Evolutionary conservation across 2,888 invertebrate genomes (phyloP), one percentile per base, ranked within the genome.

Genomic region (Drosophila neonasuta): DNA sequence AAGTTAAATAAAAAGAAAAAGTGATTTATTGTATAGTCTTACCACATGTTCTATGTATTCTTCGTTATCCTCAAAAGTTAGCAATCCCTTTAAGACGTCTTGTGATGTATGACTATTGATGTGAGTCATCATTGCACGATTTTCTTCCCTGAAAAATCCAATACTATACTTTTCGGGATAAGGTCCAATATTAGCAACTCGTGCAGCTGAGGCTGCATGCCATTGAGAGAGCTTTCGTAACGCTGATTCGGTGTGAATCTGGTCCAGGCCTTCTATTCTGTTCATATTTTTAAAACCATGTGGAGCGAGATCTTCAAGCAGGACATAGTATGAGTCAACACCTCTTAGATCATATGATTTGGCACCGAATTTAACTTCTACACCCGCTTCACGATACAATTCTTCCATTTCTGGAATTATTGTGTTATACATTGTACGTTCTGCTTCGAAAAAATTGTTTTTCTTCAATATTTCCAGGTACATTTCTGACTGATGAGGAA

Each of bases 161-260:
- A 3, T 1, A 10, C 34, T 48, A 5, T 76, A 10, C 1, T 17
- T 11, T 3, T 59, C 56, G 6, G 74, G 74, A 54, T 78, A 88
- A 5, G 60, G 36, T 0, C 87, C 84, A 42, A 75, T 79, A 3
- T 62, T 65, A 24, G 72, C 83, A 5, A 69, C 64, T 1, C 80
- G 66, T 44, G 80, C 81, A 1, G 83, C 89, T 0, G 89, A 86
- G 1, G 81, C 88, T 1, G 89, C 89, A 79, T 90, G 89, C 66
- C 89, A 89, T 56, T 87, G 65, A 1, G 90, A 80, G 39, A 90
- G 15, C 34, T 85, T 90, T 15, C 65, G 54, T 2, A 90, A 68
- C 3, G 80, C 82, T 0, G 75, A 32, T 50, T 88, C 74, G 11
- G 80, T 78, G 32, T 89, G 89, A 1, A 48, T 54, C 54, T 85